Percentiles rank a stretch among this genome's conserved stretches.
These are phyloP conservation scores for Syngnathus typhle DNA, from an alignment of 2,113 vertebrate species.

Conservation along the genomic window DNA sequence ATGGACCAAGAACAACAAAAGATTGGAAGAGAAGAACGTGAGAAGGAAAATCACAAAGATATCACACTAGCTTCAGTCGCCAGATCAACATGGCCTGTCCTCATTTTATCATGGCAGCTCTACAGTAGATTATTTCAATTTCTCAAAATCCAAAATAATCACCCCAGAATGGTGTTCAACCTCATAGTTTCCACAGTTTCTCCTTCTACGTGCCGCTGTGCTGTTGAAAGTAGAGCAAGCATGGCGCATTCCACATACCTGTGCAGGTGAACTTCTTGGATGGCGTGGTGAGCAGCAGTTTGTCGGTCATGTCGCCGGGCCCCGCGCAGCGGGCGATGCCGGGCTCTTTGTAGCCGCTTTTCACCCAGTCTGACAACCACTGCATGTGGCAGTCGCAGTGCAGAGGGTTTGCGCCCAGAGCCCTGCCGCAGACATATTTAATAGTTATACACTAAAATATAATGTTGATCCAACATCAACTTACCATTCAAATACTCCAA, in stretches of 20 bases:
- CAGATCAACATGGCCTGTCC: too few relatives aligned
- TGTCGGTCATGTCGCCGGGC: conserved; percentile 95
- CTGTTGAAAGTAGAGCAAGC: too few relatives aligned
- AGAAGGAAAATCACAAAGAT: not conserved
- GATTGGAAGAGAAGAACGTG: not conserved
- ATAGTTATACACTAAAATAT: too few relatives aligned
- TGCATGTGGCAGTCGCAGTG: conserved; percentile 98
- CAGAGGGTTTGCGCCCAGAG: conserved; percentile 94
- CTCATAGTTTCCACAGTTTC: not conserved
- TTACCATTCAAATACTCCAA: not conserved
- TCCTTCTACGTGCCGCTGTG: not conserved
- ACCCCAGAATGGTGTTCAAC: not conserved
- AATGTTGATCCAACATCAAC: too few relatives aligned
- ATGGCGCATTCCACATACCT: conserved; percentile 70
- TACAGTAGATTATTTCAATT: not conserved
- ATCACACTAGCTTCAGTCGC: not conserved
- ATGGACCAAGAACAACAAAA: not conserved
- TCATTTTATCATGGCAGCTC: too few relatives aligned
- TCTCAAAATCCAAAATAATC: not conserved
- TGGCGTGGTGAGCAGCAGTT: conserved; percentile 93
- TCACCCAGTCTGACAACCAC: conserved; percentile 98
- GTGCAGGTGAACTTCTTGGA: conserved; percentile 96
- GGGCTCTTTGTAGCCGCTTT: conserved; percentile 96
- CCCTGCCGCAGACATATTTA: conserved; percentile 64
- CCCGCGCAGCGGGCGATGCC: conserved; percentile 93